These are phyloP conservation scores for Hypotaenidia okinawae DNA, from an alignment of 2,797 vertebrate genomes.

Conservation along the genomic window DNA sequence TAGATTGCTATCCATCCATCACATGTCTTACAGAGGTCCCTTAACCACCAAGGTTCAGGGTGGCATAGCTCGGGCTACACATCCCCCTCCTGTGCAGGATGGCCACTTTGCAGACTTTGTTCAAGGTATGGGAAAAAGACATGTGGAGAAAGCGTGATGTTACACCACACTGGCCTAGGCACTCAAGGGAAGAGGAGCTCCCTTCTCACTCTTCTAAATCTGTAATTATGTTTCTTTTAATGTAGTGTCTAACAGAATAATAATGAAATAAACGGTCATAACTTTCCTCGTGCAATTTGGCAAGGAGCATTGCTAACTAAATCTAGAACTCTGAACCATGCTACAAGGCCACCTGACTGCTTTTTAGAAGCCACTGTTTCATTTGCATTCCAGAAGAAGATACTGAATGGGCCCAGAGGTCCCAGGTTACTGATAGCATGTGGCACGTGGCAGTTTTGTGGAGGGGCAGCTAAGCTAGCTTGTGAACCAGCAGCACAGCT, in stretches of 20 bases:
- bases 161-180: neutral
- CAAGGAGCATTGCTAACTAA: neutral
- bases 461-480: neutral
- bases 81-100: neutral
- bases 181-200: neutral
- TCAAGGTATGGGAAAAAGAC: neutral
- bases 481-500: neutral
- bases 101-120: neutral
- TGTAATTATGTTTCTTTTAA: neutral
- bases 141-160: neutral
- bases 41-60: neutral
- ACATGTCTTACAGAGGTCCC: neutral
- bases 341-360: neutral
- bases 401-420: neutral
- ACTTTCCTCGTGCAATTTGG: neutral
- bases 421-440: accelerated
- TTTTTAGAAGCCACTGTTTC: neutral
- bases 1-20: neutral
- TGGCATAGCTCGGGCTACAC: neutral
- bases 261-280: neutral
- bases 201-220: neutral
- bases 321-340: neutral
- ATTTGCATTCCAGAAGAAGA: neutral
- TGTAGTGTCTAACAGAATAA: neutral
- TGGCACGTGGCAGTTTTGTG: neutral